phyloP scores from a whole-genome alignment of 2,888 invertebrate genomes.

The Drosophila putrida region DNA sequence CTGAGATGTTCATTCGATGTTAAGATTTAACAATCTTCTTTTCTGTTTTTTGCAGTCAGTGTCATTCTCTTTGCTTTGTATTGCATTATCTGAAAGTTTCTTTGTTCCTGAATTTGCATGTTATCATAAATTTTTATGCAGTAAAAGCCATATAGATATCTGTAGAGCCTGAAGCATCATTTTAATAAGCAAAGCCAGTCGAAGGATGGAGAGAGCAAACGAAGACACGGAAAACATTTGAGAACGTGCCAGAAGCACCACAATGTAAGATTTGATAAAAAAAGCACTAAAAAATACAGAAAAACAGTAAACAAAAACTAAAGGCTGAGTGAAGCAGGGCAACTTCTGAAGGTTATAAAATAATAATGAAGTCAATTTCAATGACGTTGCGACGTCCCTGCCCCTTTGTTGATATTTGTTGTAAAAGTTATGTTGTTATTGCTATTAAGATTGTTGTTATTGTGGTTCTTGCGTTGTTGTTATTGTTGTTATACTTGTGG shows the following conservation, averaged over 20 bases:
- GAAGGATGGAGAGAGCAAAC: conserved; percentile 16
- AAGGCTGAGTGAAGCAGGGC: conserved; percentile 32
- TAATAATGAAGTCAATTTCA: conserved; percentile 77
- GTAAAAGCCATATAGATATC: conserved; percentile 33
- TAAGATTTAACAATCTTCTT: conserved; percentile 1
- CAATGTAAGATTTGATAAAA: conserved; percentile 67
- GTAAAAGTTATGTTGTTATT: conserved; percentile 59
- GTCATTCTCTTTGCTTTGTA: conserved; percentile 18
- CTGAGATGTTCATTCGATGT: not conserved
- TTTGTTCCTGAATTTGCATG: conserved; percentile 38
- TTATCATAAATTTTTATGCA: conserved; percentile 6
- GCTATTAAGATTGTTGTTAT: conserved; percentile 43
- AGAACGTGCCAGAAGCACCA: conserved; percentile 69
- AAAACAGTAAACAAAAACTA: conserved; percentile 39
- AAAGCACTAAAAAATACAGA: conserved; percentile 13
- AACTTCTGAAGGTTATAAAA: conserved; percentile 62
- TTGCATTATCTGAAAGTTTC: conserved; percentile 22
- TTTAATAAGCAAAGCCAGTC: conserved; percentile 68
- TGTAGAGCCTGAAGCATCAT: conserved; percentile 53
- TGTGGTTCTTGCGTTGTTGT: conserved; percentile 33
- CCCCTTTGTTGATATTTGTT: conserved; percentile 54
- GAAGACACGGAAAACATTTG: conserved; percentile 35
- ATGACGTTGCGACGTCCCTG: conserved; percentile 50
- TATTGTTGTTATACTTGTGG: conserved; percentile 40
- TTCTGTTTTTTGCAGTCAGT: conserved; percentile 12